A percentile compares a stretch with the other conserved stretches of the same genome.
phyloP scores from a whole-genome alignment of 2,888 invertebrate species.

The Cephalotes varians region DNA sequence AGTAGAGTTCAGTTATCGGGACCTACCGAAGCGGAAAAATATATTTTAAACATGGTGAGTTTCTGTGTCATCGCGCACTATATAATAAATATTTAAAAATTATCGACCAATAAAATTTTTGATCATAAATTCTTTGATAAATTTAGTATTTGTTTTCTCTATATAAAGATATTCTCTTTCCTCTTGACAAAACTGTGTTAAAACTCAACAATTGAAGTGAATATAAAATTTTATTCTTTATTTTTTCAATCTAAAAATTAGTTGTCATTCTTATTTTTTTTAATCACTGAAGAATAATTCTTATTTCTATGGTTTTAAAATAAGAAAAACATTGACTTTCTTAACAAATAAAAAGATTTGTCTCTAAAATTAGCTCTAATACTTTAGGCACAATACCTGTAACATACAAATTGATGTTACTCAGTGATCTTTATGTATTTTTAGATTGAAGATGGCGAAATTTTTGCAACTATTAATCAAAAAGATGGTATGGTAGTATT shows the following conservation, averaged over 20 bases:
- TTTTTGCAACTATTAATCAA: conserved; percentile 98
- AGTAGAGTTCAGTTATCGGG: conserved; percentile 94
- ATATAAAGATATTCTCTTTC: background rate
- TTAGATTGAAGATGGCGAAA: conserved; percentile 98
- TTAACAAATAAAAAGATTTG: background rate
- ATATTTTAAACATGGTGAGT: conserved; percentile 97
- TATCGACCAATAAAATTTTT: background rate
- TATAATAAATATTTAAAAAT: background rate
- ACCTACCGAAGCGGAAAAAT: conserved; percentile 95
- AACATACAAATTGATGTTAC: background rate
- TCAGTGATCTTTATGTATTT: conserved; percentile 29
- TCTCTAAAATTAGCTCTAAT: background rate
- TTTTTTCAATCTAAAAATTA: background rate
- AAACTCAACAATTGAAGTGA: background rate
- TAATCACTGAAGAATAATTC: background rate
- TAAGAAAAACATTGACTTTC: background rate
- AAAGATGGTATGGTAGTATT: conserved; percentile 99
- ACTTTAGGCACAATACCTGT: background rate
- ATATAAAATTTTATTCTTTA: background rate
- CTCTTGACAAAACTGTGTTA: background rate
- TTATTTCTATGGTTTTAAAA: background rate
- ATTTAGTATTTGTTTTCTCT: background rate
- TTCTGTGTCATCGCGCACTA: background rate
- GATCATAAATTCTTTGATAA: background rate
- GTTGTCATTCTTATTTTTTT: background rate